Evolutionary conservation across 2,888 invertebrate species (phyloP).

Genomic region (Spisula subtruncata): DNA sequence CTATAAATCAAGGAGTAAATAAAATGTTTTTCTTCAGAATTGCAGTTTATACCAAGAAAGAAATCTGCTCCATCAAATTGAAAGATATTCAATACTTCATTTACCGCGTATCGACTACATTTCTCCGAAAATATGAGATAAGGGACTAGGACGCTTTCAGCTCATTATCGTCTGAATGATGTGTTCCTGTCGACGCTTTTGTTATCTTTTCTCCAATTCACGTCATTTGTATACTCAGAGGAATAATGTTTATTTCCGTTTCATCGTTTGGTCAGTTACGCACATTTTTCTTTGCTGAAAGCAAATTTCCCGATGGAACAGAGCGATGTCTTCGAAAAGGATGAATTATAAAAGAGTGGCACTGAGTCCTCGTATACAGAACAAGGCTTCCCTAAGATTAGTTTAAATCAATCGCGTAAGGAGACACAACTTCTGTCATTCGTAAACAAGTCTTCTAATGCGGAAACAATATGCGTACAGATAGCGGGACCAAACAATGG

Average conservation of each 20-base stretch:
- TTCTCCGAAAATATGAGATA: not conserved
- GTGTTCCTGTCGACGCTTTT: not conserved
- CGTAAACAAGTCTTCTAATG: slow-evolving; percentile 4
- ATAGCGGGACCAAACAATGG: not conserved
- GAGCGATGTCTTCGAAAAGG: not conserved
- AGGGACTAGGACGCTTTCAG: not conserved
- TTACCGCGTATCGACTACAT: not conserved
- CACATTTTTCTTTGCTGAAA: not conserved
- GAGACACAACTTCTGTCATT: slow-evolving; percentile 16
- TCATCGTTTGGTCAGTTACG: slow-evolving; percentile 8
- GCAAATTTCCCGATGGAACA: slow-evolving; percentile 12
- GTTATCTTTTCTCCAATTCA: not conserved
- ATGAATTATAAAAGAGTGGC: slow-evolving; percentile 4
- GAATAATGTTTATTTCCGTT: slow-evolving; percentile 22
- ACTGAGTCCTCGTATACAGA: not conserved
- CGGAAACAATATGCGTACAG: not conserved
- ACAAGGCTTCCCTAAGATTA: not conserved
- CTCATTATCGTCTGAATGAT: slow-evolving; percentile 12
- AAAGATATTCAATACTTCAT: slow-evolving; percentile 3
- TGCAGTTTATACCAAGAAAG: not conserved
- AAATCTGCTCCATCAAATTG: not conserved
- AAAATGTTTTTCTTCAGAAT: not conserved
- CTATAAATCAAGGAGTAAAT: too few relatives aligned
- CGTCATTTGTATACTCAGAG: not conserved
- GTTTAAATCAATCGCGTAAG: not conserved